Evolutionary conservation across 2,797 vertebrate species (phyloP), one percentile per base, ranked within the genome.

Genomic region (Oceanodroma leucorhoa): DNA sequence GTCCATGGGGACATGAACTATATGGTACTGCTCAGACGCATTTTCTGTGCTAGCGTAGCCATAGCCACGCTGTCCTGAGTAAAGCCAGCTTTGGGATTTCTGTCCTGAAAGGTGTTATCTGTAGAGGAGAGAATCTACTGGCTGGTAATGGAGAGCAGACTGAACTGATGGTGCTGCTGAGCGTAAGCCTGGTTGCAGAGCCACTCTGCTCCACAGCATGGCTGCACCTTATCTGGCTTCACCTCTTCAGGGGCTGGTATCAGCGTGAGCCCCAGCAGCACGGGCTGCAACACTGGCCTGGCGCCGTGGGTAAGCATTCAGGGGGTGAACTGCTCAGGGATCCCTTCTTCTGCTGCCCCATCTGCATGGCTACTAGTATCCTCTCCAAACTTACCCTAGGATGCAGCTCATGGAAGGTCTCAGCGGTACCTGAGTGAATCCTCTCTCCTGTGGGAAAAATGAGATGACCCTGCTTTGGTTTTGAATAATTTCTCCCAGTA

Each of bases 171-270:
- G 13, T 61, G 50, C 45, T 89, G 45, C 65, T 61, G 36, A 66
- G 30, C 10, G 3, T 38, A 27, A 67, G 20, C 10, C n/a, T 55
- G 45, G 11, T 51, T 2, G 12, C 64, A 76, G 48, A 87, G 22
- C 14, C 20, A 22, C 65, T 75, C 45, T 60, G 19, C 8, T 55
- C 34, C 29, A 29, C 17, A 26, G 27, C 9, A 36, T 14, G 54
- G 12, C 41, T 1, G 1, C 15, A 36, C 14, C 7, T 83, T 30
- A 18, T 0, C 1, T 29, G 29, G 24, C 43, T 79, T 80, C 51
- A 73, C 10, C 26, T 73, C 77, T 76, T 43, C 6, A 10, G 41
- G 27, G 0, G 2, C 29, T 24, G 24, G 4, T 55, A 11, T 38
- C 19, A 29, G 9, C 0, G 2, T 48, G 13, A 83, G 23, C 3